Base-by-base conservation (phyloP, 2,113 vertebrate genomes). In the Platysteira castanea region DNA sequence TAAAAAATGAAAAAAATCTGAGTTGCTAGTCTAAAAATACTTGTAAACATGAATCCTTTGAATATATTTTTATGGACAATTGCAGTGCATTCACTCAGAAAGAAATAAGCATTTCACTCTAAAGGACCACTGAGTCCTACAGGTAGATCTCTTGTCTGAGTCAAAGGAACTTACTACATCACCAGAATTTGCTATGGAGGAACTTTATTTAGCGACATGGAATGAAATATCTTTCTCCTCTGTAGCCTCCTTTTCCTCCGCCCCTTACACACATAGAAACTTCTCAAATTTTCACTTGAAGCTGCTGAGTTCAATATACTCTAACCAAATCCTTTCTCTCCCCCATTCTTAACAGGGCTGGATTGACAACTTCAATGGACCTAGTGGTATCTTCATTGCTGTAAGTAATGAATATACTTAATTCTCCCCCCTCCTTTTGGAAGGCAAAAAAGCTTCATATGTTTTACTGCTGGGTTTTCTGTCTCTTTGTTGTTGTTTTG, bases 351-450 rank as follows among this genome's bases (percentile, higher is more conserved):
- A 78, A 96, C 91, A 99, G 99, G 99, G 99, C 85, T 99, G 99
- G 99, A 99, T 99, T 89, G 99, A 99, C 98, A 99, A 99, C 97
- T 99, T 99, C 97, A 99, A 99, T 90, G 99, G 99, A 95, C 99
- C 99, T 30, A 99, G 99, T 98, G 99, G 99, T 96, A 98, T 99
- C 91, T 99, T 99, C 94, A 99, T 99, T 95, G 99, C 99, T 78
- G 99, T 99, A 97, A 99, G 99, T 99, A 97, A 94, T 75, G 39
- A 79, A 90, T 90, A 63, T 87, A 73, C 35, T 92, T 93, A 86
- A 11, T 19, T 59, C 16, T 1, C 2, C 61, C 44, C 17, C 20
- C 37, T 35, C 44, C 27, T 37, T 92, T 85, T 79, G 20, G 54
- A 85, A 95, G 31, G 4, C 49, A 37, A 5, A n/a, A 84, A 68